A percentile compares a stretch with the other conserved stretches of the same genome.
phyloP scores from a whole-genome alignment of 2,888 invertebrate species.

The Acronicta psi region DNA sequence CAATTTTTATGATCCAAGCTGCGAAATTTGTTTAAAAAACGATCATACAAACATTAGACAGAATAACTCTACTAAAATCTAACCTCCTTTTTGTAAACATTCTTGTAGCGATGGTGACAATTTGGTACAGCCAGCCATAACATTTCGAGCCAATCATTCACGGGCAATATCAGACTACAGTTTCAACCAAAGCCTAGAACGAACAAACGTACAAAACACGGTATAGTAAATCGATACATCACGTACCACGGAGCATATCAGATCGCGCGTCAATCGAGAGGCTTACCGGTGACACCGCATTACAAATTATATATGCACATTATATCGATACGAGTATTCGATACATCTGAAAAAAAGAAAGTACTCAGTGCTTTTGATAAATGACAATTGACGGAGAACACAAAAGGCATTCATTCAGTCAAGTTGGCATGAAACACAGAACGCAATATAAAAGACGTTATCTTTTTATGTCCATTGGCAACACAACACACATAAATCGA shows the following conservation, averaged over 20 bases:
- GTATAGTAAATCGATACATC: constrained; percentile 66
- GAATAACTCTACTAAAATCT: background rate
- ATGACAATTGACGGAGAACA: background rate
- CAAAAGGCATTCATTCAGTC: background rate
- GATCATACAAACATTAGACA: too few relatives aligned
- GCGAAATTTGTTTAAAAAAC: too few relatives aligned
- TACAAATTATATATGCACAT: constrained; percentile 64
- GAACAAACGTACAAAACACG: constrained; percentile 51
- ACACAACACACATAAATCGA: too few relatives aligned
- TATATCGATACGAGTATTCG: constrained; percentile 57
- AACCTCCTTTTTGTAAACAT: background rate
- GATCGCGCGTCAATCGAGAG: constrained; percentile 65
- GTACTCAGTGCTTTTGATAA: background rate
- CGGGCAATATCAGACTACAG: constrained; percentile 19
- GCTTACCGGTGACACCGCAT: constrained; percentile 56
- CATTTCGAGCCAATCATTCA: constrained; percentile 25
- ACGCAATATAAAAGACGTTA: too few relatives aligned
- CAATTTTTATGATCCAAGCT: too few relatives aligned
- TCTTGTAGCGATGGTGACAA: background rate
- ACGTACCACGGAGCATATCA: constrained; percentile 60
- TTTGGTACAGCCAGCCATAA: background rate
- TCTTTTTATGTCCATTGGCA: too few relatives aligned
- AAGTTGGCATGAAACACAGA: background rate
- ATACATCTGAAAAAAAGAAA: constrained; percentile 14
- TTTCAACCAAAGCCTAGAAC: constrained; percentile 42